Base-by-base conservation (phyloP, 2,888 invertebrate species). In the Poecilobothrus nobilitatus region DNA sequence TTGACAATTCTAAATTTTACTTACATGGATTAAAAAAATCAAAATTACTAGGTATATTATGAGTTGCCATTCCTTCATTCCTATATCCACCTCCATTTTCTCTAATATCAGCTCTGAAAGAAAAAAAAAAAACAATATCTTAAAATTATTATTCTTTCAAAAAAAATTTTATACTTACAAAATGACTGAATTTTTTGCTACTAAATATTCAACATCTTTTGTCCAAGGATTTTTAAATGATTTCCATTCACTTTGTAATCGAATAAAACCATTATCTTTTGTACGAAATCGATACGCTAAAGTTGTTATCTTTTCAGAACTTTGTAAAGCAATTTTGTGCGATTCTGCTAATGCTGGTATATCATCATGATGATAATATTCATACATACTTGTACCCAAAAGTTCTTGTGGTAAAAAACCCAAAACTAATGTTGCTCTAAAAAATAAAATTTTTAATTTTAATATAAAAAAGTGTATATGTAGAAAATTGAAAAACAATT, bases 221-320 rank as follows among this genome's bases (percentile, higher is more conserved):
- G 95, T 96, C 95, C 95, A 96, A 0, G 97, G 97, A 82, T 96
- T 96, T 76, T 88, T 88, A 80, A 97, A 95, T 0, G 92, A 89
- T 75, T 91, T 93, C 89, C 94, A 94, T 77, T 90, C 91, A 71
- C 94, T 94, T 76, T 90, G 90, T 20, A 96, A 81, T 68, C 87
- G 86, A 44, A 82, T 76, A 75, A 87, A 91, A 4, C 86, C 84
- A 67, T 91, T 91, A 75, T 90, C 90, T 81, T 94, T 94, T 64
- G 88, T 87, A 70, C 92, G 86, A 83, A 95, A 93, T 73, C 89
- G 84, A 81, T 93, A 94, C 0, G 90, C 84, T 77, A 88, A 87
- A 1, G 93, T 92, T 67, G 84, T 86, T 27, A 88, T 82, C 66
- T 85, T 83, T 67, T 87, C 87, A 18, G 84, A 83, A 69, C 85